Percentiles rank a stretch among this genome's conserved stretches.
phyloP scores from a whole-genome alignment of 2,113 vertebrate species.

The Campylomormyrus numenius region DNA sequence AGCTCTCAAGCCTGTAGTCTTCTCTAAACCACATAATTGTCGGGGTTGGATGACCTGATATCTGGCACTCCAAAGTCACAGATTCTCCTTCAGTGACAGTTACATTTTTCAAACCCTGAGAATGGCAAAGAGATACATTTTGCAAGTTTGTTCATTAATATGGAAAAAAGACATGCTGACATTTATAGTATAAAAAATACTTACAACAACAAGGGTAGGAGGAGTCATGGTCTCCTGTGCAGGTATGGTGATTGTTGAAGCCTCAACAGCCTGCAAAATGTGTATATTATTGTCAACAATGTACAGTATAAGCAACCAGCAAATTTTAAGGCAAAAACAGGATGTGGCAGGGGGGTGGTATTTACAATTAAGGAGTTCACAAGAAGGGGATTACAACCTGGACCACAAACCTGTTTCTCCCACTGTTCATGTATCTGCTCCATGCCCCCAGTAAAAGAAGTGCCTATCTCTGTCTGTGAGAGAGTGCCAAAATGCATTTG shows the following conservation, averaged over 20 bases:
- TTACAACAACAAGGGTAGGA: conserved; percentile 84
- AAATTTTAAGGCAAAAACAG: too few relatives aligned
- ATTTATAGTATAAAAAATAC: conserved; percentile 42
- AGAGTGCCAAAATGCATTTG: conserved; percentile 65
- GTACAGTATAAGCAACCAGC: too few relatives aligned
- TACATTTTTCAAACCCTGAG: conserved; percentile 76
- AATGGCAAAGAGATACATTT: not conserved
- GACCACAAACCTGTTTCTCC: conserved; percentile 76
- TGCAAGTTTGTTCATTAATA: not conserved
- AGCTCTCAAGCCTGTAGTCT: conserved; percentile 91
- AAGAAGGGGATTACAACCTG: too few relatives aligned
- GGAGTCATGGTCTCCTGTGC: conserved; percentile 39
- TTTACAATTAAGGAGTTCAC: too few relatives aligned
- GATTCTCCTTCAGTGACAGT: not conserved
- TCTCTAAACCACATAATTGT: conserved; percentile 81
- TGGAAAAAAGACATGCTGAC: not conserved
- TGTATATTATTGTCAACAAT: too few relatives aligned
- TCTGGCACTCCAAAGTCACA: too few relatives aligned
- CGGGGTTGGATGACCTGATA: too few relatives aligned
- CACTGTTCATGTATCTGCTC: conserved; percentile 64
- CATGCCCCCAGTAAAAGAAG: conserved; percentile 53
- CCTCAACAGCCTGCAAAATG: conserved; percentile 53
- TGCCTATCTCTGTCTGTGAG: conserved; percentile 61
- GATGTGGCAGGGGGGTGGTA: too few relatives aligned
- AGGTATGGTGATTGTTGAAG: not conserved